Evolutionary conservation across 2,888 invertebrate genomes (phyloP).

Genomic region (Magallana nippona): DNA sequence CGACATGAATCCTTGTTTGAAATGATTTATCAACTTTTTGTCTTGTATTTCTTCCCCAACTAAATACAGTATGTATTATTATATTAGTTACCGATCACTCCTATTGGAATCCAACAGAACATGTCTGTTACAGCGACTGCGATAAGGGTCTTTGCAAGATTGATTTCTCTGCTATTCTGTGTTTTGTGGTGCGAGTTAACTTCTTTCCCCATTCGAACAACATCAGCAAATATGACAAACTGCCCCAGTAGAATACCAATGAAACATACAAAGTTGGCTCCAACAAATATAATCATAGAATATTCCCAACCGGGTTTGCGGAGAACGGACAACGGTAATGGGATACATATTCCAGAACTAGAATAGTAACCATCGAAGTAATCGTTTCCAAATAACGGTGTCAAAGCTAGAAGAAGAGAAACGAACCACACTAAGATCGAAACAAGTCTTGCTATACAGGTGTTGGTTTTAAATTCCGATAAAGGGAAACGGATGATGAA

Average conservation of each 20-base stretch:
- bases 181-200: not conserved
- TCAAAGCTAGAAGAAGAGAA: constrained; percentile 17
- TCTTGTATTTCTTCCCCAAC: too few relatives aligned
- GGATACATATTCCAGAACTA: constrained; percentile 26
- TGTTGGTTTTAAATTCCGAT: not conserved
- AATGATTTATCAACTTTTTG: too few relatives aligned
- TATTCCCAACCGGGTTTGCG: constrained; percentile 4
- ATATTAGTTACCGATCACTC: not conserved
- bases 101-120: constrained; percentile 24
- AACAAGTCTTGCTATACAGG: not conserved
- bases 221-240: constrained; percentile 8
- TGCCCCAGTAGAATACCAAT: constrained; percentile 7
- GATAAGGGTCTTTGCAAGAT: not conserved
- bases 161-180: not conserved
- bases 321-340: not conserved
- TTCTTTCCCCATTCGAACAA: not conserved
- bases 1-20: too few relatives aligned
- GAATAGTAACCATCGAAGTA: constrained; percentile 13
- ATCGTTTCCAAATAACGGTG: not conserved
- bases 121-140: constrained; percentile 5
- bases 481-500: not conserved
- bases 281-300: not conserved
- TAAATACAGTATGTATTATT: not conserved
- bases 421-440: not conserved
- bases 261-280: not conserved